Evolutionary conservation across 2,888 invertebrate species (phyloP), one percentile per base, ranked within the genome.

Genomic region (Lithophane semibrunnea): DNA sequence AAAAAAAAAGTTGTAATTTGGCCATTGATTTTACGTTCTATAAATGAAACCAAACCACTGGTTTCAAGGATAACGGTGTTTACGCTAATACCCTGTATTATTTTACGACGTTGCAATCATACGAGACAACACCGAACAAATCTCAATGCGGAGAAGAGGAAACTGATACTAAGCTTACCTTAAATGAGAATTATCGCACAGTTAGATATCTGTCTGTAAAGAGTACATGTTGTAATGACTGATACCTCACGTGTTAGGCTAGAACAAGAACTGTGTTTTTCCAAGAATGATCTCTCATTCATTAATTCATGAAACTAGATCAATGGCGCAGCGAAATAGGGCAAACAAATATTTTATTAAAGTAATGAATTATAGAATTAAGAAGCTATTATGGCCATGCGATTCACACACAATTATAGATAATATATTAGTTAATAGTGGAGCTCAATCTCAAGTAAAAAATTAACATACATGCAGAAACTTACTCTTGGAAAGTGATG

Each of bases 401-500:
- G 21, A 66, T 66, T 66, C 24, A 65, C 16, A 56, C 16, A 29
- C 3, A 67, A 65, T 29, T 66, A 5, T 29, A 18, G 52, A 37
- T 60, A 52, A 44, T 29, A 58, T 65, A 52, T 24, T 80, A 37
- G 12, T 58, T 64, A 64, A 65, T 5, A 52, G 18, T 7, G 49
- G 49, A 0, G 49, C 18, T 18, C 18, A 52, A 52, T 52, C 52
- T 52, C 52, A 52, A 52, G 52, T 18, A 8, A 18, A 52, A 18
- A 52, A 52, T 8, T 8, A 18, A 52, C 52, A 52, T 52, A 52
- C 73, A 72, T 75, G 81, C 75, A 73, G 44, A 69, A 63, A 72
- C 75, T 76, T 75, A 66, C 71, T 80, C 61, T 47, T 73, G 75
- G n/a, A 42, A 61, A 61, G 24, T 60, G 74, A 80, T 60, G 63